Conservation (phyloP, 2,888 invertebrate genomes). For the Bedellia somnulentella region DNA sequence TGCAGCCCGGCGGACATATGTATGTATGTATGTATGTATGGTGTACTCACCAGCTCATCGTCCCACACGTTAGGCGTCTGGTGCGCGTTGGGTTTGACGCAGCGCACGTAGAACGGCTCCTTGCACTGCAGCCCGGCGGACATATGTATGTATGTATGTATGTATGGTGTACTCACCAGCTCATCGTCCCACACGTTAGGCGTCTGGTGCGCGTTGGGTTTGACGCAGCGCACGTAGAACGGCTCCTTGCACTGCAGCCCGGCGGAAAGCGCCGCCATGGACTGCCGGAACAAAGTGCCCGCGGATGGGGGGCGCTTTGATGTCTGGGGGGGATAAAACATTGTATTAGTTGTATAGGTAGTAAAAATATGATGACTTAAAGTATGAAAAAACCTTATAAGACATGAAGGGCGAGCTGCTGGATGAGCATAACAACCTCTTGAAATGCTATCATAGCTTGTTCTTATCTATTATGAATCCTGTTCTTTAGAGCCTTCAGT, state of each 20-base stretch:
- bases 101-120: constrained; percentile 88
- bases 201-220: constrained; percentile 94
- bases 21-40: too few relatives aligned
- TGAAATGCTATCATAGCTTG: too few relatives aligned
- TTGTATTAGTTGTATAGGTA: neutral
- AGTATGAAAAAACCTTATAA: too few relatives aligned
- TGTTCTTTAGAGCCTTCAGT: too few relatives aligned
- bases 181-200: constrained; percentile 83
- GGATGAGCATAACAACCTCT: too few relatives aligned
- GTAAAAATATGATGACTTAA: too few relatives aligned
- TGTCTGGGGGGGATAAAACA: constrained; percentile 59
- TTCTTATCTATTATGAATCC: too few relatives aligned
- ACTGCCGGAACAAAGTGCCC: constrained; percentile 91
- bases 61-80: constrained; percentile 85
- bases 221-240: constrained; percentile 95
- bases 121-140: constrained; percentile 81
- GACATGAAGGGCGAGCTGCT: too few relatives aligned
- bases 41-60: constrained; percentile 62
- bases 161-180: constrained; percentile 56
- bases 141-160: neutral
- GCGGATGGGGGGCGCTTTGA: constrained; percentile 95
- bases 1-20: constrained; percentile 71
- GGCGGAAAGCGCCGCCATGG: constrained; percentile 87
- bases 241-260: constrained; percentile 92
- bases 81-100: constrained; percentile 90